These are phyloP conservation scores for Corythaeola cristata DNA, from an alignment of 2,113 vertebrate species.

Conservation along the genomic window DNA sequence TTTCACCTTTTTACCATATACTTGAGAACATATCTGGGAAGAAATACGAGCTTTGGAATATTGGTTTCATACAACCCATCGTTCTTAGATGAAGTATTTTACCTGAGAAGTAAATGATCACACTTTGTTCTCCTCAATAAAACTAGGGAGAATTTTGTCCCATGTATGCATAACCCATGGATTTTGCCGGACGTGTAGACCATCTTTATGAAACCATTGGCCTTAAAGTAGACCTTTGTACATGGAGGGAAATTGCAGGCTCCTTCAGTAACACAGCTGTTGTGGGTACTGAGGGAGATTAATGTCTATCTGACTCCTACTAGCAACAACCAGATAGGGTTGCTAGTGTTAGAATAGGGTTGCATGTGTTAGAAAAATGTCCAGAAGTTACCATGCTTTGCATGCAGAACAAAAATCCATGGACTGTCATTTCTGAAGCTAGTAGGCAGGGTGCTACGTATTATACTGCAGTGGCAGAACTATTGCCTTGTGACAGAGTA, in stretches of 20 bases:
- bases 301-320: background rate
- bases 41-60: background rate
- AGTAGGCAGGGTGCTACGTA: background rate
- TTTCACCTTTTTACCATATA: background rate
- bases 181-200: background rate
- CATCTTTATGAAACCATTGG: background rate
- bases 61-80: background rate
- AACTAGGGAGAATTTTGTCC: background rate
- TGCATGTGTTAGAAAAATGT: background rate
- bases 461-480: background rate
- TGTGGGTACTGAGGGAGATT: background rate
- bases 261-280: background rate
- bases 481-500: background rate
- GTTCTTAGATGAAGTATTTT: background rate
- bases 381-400: fast-evolving
- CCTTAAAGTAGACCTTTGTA: background rate
- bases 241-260: background rate
- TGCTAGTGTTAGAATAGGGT: background rate
- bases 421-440: background rate
- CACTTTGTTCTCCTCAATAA: background rate
- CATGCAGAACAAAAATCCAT: background rate
- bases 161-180: background rate
- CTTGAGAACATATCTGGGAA: background rate
- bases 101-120: background rate
- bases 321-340: background rate